These are phyloP conservation scores for Chelidonichthys spinosus DNA, from an alignment of 2,797 vertebrate species.

Conservation along the genomic window DNA sequence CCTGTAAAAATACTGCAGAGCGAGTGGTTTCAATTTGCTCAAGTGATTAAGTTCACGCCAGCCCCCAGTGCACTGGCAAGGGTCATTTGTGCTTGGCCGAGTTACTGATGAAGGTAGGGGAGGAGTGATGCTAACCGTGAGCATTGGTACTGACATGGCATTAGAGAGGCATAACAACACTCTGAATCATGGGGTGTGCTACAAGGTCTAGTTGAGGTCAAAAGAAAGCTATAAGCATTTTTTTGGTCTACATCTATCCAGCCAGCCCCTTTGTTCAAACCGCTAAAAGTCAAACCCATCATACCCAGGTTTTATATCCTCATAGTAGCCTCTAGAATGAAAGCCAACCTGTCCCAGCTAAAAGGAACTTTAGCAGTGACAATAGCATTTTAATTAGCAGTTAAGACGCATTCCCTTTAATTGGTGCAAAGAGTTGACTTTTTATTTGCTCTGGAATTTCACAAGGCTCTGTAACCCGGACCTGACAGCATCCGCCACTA, in stretches of 20 bases:
- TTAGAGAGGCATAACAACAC: slow-evolving; percentile 75
- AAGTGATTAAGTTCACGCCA: slow-evolving; percentile 93
- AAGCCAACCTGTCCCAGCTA: slow-evolving; percentile 79
- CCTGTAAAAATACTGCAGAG: slow-evolving; percentile 90
- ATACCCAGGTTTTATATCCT: slow-evolving; percentile 81
- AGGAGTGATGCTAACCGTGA: slow-evolving; percentile 77
- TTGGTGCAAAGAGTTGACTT: slow-evolving; percentile 49
- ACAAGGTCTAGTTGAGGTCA: slow-evolving; percentile 85
- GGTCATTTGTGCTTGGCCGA: slow-evolving; percentile 88
- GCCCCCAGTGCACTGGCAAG: slow-evolving; percentile 88
- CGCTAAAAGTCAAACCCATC: slow-evolving; percentile 70
- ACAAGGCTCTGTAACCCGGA: slow-evolving; percentile 67
- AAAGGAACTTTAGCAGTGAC: slow-evolving; percentile 36
- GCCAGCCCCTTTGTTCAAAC: slow-evolving; percentile 65
- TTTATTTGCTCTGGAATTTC: slow-evolving; percentile 75
- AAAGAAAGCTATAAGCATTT: slow-evolving; percentile 71
- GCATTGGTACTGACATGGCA: slow-evolving; percentile 82
- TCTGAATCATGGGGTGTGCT: slow-evolving; percentile 73
- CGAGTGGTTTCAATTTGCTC: slow-evolving; percentile 95
- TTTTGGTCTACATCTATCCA: slow-evolving; percentile 76
- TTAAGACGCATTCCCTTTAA: slow-evolving; percentile 59
- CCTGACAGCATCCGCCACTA: slow-evolving; percentile 57
- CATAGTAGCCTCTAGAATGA: slow-evolving; percentile 72
- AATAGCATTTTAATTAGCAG: slow-evolving; percentile 56
- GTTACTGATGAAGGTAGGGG: slow-evolving; percentile 75